Base-by-base conservation (phyloP, 2,888 invertebrate genomes). In the Thalpophila matura region DNA sequence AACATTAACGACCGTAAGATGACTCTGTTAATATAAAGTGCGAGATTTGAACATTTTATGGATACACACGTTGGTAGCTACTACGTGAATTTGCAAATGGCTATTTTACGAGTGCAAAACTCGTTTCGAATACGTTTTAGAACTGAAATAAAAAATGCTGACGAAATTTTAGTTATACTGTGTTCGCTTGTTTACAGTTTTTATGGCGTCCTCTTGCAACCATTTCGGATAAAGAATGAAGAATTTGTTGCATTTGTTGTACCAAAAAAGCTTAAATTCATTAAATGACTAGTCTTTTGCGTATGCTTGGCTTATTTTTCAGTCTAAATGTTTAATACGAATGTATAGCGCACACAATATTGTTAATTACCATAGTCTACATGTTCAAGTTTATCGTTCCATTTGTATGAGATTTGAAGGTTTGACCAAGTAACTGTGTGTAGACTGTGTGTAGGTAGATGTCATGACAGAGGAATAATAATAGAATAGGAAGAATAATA, bases 1-100 rank as follows among this genome's bases (percentile, higher is more conserved):
- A 65, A 70, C 71, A 80, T 83, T 80, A 83, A 84, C 62, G 66
- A 56, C 64, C 60, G 59, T 67, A 65, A 68, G 84, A 84, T 83
- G 79, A 74, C 74, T 79, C 69, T 73, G 77, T 83, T 84, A 80
- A 84, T 84, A 82, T 81, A 76, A 83, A 85, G 74, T 72, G 74
- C 37, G 81, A 84, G 81, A 86, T 88, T 87, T 84, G 77, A 79
- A 80, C 80, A 80, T 87, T 86, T 86, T 85, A 87, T 86, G 79
- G 22, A 40, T 74, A 78, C 66, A 77, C 70, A 70, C 76, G 79
- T 66, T 63, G 66, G 78, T 71, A 79, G 71, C 79, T 24, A 18
- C 9, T 24, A n/a, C 56, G 66, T 66, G 51, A 74, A 74, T 68
- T 71, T 63, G 56, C 54, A 74, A 71, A 74, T 64, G 59, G 64